Base-by-base conservation (phyloP, 2,797 vertebrate species). In the Lepilemur septentrionalis region DNA sequence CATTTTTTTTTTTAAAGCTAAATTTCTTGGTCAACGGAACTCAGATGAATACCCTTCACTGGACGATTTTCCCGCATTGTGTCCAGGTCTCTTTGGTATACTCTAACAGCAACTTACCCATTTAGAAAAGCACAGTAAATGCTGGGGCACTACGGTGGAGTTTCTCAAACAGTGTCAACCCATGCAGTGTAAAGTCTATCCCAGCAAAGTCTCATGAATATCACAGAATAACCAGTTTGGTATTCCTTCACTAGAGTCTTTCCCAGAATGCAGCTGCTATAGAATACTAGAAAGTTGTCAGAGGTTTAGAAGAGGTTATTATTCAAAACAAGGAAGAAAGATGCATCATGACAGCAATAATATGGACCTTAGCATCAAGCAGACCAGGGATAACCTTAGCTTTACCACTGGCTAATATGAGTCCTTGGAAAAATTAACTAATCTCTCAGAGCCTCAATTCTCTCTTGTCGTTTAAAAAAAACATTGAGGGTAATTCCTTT, bases 1-100 rank as follows among this genome's bases (percentile, higher is more conserved):
- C 88, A 92, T 84, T 87, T 35, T 43, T 92, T 48, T 63, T 67
- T 85, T 38, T 67, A 10, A 92, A 57, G 52, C 88, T 75, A 94
- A 96, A 96, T 73, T 67, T 96, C 83, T 97, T 55, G 28, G 86
- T 95, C 96, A 93, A 84, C 78, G 82, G 94, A 95, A 97, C 73
- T 95, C 79, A 94, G 95, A 91, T 76, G 78, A 96, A 81, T 20
- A 72, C 11, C 50, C 89, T 91, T 91, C 70, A 72, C 25, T 1
- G 67, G 85, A 93, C 69, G 80, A 59, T 32, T 69, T 72, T 75
- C 55, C 91, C 46, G 25, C 23, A 18, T 32, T 67, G 43, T 48
- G 75, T 89, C 89, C 89, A 73, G 88, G 63, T 69, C 70, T 91
- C 93, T 41, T 32, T 86, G 88, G 50, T 17, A 81, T 12, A 79